Evolutionary conservation across 2,113 vertebrate species (phyloP), one percentile per base, ranked within the genome.

Genomic region (Chunga burmeisteri): DNA sequence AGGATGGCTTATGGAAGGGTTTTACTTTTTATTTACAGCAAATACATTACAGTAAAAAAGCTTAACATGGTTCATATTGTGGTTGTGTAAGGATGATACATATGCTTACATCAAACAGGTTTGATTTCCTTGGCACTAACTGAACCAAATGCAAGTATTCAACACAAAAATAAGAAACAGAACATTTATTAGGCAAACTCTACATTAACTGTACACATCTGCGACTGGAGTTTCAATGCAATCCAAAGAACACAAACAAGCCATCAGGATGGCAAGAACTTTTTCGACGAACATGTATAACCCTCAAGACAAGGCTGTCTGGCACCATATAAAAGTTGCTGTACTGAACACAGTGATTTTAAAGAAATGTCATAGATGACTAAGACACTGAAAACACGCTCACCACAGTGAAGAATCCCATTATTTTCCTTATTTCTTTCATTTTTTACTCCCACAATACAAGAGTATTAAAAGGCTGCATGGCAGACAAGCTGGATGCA

Each of bases 1-100:
- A 92, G 88, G 50, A 83, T 36, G 38, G 72, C 53, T 38, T 52
- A 36, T 6, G 58, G 16, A 93, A 72, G 81, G 61, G 53, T 21
- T 93, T 95, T 67, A 87, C 67, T 63, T 77, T 92, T 89, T 96
- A 97, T 97, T 97, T 98, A 97, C 96, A 97, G 90, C 95, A 94
- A 95, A 96, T 94, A 96, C 91, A 92, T 95, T 93, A 97, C 90
- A 97, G 72, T 96, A 90, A 82, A 95, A 96, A 93, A 95, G 70
- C 86, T 81, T 93, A 92, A 63, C 74, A 53, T 38, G 78, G 82
- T 59, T 96, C 7, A 2, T n/a, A 50, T 11, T 71, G 80, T 38
- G 67, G 77, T 38, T 81, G 74, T 73, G 61, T 78, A 83, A 67
- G 85, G 93, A 88, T 52, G 44, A 77, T 79, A 89, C 46, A 7